Conservation (phyloP, 2,888 invertebrate species). For the Notodonta dromedarius region DNA sequence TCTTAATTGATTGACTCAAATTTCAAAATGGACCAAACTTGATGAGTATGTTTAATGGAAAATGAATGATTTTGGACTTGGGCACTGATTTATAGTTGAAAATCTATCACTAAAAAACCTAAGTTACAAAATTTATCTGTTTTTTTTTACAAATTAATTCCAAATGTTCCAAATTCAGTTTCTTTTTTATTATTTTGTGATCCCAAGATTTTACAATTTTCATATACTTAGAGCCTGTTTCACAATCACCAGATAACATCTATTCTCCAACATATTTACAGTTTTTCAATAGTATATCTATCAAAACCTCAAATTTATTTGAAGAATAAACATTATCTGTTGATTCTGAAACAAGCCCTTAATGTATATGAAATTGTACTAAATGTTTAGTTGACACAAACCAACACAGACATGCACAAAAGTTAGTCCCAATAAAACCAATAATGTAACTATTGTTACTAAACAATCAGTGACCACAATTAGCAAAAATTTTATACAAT, state of each 20-base stretch:
- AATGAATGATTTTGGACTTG: slow-evolving; percentile 20
- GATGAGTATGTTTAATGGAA: slow-evolving; percentile 42
- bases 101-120: too few species aligned
- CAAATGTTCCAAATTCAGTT: too few species aligned
- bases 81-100: slow-evolving; percentile 13
- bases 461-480: slow-evolving; percentile 49
- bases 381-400: neutral
- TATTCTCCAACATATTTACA: too few species aligned
- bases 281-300: too few species aligned
- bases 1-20: slow-evolving; percentile 2
- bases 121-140: too few species aligned
- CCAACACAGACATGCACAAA: slow-evolving; percentile 39
- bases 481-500: slow-evolving; percentile 43
- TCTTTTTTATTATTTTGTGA: neutral
- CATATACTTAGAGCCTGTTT: too few species aligned
- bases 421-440: slow-evolving; percentile 37
- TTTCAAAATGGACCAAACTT: slow-evolving; percentile 61
- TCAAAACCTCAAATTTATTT: too few species aligned
- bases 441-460: slow-evolving; percentile 18
- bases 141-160: too few species aligned
- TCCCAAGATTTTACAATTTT: slow-evolving; percentile 6
- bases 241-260: too few species aligned
- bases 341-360: neutral
- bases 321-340: neutral
- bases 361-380: neutral